Conservation (phyloP, 2,113 vertebrate species). For the Nycticorax nycticorax region DNA sequence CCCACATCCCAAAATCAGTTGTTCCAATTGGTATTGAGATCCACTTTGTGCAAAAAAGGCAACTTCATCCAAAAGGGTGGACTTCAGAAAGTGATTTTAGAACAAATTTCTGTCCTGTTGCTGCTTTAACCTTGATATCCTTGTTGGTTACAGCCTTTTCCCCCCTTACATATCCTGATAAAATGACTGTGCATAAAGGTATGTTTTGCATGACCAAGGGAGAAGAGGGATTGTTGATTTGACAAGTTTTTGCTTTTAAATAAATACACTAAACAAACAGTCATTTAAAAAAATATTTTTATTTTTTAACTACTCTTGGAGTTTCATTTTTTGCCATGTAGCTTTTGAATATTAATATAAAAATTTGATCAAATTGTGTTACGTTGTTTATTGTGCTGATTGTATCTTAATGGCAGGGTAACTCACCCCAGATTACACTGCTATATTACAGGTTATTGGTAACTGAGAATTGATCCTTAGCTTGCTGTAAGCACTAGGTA, state of each 20-base stretch:
- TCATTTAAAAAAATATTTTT: background rate
- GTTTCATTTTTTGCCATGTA: background rate
- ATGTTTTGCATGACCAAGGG: background rate
- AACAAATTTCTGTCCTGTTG: background rate
- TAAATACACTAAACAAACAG: background rate
- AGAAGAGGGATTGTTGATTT: background rate
- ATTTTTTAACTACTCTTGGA: background rate
- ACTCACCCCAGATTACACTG: background rate
- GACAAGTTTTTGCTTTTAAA: background rate
- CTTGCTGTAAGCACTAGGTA: background rate
- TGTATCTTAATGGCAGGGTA: background rate
- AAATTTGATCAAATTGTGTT: background rate
- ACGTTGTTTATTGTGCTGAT: background rate
- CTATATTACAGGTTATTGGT: background rate
- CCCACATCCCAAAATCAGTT: background rate
- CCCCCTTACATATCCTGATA: background rate
- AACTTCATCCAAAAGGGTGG: background rate
- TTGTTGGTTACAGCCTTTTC: rapidly evolving
- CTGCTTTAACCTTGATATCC: background rate
- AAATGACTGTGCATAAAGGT: background rate
- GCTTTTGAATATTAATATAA: background rate
- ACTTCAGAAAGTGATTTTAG: background rate
- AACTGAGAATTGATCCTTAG: background rate
- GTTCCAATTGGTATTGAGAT: background rate
- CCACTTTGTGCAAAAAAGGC: background rate